phyloP scores from a whole-genome alignment of 2,797 vertebrate species.

The Hypotaenidia okinawae region DNA sequence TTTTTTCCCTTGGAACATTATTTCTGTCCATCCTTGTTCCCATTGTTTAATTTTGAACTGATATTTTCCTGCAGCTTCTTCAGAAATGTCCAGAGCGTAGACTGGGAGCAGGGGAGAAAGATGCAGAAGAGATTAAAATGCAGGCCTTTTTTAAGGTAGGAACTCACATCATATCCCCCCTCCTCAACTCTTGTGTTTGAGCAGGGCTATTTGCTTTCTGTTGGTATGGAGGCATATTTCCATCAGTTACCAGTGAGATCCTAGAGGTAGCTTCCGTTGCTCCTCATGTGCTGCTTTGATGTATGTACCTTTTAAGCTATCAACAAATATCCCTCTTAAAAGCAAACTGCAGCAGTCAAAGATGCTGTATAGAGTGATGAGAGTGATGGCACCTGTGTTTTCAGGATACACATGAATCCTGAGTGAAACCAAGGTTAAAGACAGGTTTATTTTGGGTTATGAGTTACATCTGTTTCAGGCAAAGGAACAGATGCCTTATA shows the following conservation, averaged over 20 bases:
- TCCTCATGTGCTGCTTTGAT: not conserved
- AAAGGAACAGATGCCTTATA: not conserved
- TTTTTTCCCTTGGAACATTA: not conserved
- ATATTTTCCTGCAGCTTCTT: slow-evolving; percentile 82
- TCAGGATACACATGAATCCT: not conserved
- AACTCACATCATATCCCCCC: not conserved
- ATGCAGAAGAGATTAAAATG: slow-evolving; percentile 88
- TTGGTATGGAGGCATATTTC: not conserved
- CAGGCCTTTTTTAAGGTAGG: slow-evolving; percentile 91
- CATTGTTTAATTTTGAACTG: not conserved
- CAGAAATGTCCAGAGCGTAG: slow-evolving; percentile 88
- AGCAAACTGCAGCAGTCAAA: not conserved
- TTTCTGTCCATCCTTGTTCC: not conserved
- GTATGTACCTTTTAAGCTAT: not conserved
- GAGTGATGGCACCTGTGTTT: not conserved
- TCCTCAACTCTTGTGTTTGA: not conserved
- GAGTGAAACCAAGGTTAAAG: not conserved
- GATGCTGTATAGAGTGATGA: not conserved
- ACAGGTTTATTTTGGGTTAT: not conserved
- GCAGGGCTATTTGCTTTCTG: not conserved
- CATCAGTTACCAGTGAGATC: not conserved
- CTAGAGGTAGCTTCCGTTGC: not conserved
- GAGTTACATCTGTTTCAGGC: not conserved
- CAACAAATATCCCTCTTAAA: not conserved
- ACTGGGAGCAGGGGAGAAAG: slow-evolving; percentile 86